Conservation (phyloP, 2,113 vertebrate genomes). For the Uropsilus gracilis region DNA sequence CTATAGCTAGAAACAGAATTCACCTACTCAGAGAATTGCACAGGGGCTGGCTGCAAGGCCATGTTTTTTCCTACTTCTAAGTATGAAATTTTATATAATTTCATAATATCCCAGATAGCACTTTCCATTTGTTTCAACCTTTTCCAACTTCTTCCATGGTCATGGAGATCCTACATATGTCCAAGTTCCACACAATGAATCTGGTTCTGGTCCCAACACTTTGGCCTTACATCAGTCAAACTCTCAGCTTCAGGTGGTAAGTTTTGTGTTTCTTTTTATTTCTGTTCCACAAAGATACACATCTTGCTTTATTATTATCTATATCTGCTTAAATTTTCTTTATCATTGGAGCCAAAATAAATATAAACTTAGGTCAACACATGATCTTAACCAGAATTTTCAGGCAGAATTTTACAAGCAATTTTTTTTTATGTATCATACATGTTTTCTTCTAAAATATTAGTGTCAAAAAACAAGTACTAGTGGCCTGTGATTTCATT, state of each 20-base stretch:
- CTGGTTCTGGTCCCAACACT: not conserved
- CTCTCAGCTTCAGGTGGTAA: not conserved
- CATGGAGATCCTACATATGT: not conserved
- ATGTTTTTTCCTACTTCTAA: not conserved
- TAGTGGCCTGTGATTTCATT: not conserved
- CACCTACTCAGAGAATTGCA: not conserved
- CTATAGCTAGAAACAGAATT: not conserved
- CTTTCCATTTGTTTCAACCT: not conserved
- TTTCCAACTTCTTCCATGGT: not conserved
- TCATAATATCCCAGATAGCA: not conserved
- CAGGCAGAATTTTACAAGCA: not conserved
- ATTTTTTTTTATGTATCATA: not conserved
- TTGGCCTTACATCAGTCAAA: not conserved
- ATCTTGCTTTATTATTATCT: not conserved
- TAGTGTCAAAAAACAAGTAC: not conserved
- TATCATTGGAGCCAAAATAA: not conserved
- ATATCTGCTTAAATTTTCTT: not conserved
- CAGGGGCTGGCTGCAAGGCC: not conserved
- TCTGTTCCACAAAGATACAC: not conserved
- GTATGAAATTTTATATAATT: not conserved
- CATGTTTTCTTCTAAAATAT: conserved; percentile 8
- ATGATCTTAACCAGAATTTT: not conserved
- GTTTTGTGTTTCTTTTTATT: not conserved
- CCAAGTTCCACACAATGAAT: not conserved
- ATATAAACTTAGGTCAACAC: not conserved